A percentile compares a stretch with the other conserved stretches of the same genome.
phyloP scores from a whole-genome alignment of 2,797 vertebrate species.

The Pampus argenteus region DNA sequence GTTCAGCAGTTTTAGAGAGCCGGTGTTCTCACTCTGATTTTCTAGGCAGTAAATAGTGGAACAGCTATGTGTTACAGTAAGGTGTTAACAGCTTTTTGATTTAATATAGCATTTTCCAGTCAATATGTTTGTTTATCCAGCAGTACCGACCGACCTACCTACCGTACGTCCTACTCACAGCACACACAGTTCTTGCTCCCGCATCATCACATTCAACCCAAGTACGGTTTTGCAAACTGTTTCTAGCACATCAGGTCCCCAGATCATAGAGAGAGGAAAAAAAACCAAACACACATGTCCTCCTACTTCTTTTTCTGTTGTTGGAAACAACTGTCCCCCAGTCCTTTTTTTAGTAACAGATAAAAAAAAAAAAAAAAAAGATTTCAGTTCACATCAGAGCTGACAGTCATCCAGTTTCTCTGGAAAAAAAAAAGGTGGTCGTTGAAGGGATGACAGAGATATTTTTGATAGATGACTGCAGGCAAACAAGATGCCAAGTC shows the following conservation, averaged over 20 bases:
- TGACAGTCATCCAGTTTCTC: background rate
- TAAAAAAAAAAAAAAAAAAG: conserved; percentile 33
- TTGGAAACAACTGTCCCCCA: conserved; percentile 8
- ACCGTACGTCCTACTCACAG: conserved; percentile 26
- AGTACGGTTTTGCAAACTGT: conserved; percentile 29
- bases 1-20: conserved; percentile 73
- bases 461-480: conserved; percentile 42
- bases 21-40: no score
- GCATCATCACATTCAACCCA: conserved; percentile 10
- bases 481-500: conserved; percentile 37
- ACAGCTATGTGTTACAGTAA: background rate
- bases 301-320: conserved; percentile 13
- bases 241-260: conserved; percentile 45
- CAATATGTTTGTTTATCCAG: conserved; percentile 46
- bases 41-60: background rate
- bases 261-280: conserved; percentile 19
- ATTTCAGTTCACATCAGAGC: background rate
- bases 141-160: conserved; percentile 26
- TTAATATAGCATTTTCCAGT: conserved; percentile 40
- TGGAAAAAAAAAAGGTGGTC: background rate
- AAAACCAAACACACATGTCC: background rate
- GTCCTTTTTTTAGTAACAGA: conserved; percentile 27
- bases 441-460: conserved; percentile 15
- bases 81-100: background rate
- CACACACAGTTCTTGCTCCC: conserved; percentile 18